phyloP scores from a whole-genome alignment of 2,797 vertebrate genomes.

The Lepilemur ruficaudatus region DNA sequence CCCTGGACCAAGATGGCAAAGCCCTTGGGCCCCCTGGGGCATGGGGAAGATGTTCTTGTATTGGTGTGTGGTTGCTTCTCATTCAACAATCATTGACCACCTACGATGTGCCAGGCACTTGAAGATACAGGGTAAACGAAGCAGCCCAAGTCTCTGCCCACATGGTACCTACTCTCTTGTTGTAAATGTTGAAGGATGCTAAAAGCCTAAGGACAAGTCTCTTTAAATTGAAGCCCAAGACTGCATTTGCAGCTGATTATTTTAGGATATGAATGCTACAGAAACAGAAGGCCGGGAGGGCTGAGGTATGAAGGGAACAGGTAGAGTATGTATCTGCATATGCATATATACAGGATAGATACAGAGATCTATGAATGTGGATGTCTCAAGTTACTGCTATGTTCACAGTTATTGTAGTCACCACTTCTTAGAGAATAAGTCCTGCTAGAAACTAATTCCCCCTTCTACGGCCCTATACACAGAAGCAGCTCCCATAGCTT shows the following conservation, averaged over 20 bases:
- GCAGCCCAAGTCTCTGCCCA: not conserved
- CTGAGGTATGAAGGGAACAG: not conserved
- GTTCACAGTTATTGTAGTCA: not conserved
- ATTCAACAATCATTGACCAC: not conserved
- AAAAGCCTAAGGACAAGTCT: not conserved
- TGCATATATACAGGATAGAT: too few relatives aligned
- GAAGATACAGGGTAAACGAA: not conserved
- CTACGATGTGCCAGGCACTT: not conserved
- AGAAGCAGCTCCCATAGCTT: not conserved
- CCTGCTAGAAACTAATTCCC: not conserved
- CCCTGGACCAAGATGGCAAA: not conserved
- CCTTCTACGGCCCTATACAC: not conserved
- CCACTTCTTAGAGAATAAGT: not conserved
- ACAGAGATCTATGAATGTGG: not conserved
- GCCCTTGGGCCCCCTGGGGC: too few relatives aligned
- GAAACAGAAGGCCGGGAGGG: not conserved
- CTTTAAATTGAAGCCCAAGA: not conserved
- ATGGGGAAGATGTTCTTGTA: not conserved
- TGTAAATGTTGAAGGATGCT: not conserved
- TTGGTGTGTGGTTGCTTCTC: not conserved
- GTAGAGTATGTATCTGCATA: fast-evolving
- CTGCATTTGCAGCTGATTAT: not conserved
- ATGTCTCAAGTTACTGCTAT: not conserved
- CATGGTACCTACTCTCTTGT: not conserved
- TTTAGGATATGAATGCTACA: not conserved